Percentiles rank a stretch among this genome's conserved stretches.
Evolutionary conservation across 2,797 vertebrate species (phyloP).

Genomic region (Dendrocincla fuliginosa): DNA sequence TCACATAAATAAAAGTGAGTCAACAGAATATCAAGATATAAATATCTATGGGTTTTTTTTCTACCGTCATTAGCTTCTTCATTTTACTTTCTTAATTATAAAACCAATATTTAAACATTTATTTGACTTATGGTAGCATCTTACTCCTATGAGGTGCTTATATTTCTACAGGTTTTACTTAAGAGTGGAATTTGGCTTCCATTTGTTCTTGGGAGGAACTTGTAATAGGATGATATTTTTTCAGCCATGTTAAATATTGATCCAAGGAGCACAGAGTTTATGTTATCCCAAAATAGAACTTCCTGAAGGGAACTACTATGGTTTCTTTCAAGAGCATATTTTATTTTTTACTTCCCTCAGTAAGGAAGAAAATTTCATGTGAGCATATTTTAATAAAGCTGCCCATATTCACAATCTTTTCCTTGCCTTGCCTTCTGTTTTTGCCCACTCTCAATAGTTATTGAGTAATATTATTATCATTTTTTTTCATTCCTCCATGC

Average conservation of each 20-base stretch:
- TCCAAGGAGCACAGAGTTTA: conserved; percentile 14
- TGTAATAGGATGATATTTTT: neutral
- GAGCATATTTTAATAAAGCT: neutral
- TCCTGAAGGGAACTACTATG: neutral
- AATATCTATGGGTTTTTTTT: fast-evolving
- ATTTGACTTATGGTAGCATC: neutral
- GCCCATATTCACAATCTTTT: neutral
- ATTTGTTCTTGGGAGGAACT: neutral
- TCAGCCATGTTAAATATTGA: conserved; percentile 55
- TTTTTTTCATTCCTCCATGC: neutral
- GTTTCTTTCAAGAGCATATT: neutral
- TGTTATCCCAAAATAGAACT: conserved; percentile 16
- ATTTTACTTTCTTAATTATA: neutral
- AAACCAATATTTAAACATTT: neutral
- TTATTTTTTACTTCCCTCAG: neutral
- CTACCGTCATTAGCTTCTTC: neutral
- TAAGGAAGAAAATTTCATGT: neutral
- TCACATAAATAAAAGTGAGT: neutral
- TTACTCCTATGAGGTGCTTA: neutral
- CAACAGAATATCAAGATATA: neutral
- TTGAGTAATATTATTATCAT: neutral
- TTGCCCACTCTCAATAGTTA: neutral
- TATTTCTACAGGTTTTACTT: neutral
- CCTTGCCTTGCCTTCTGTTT: neutral
- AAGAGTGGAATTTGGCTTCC: neutral